phyloP scores from a whole-genome alignment of 2,113 vertebrate species.

The Spermophilus dauricus region DNA sequence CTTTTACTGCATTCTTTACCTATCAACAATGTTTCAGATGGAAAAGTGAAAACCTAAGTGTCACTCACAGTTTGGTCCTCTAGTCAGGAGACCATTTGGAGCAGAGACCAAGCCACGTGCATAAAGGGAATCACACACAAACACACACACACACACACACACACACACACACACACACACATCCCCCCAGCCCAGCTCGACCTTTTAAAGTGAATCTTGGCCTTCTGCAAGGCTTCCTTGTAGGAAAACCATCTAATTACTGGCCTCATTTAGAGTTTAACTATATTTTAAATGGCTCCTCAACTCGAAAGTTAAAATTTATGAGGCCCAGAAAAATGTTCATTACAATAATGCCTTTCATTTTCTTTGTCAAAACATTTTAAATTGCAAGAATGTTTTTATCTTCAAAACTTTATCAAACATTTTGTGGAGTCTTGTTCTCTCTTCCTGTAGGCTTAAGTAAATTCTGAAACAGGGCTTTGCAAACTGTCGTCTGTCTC shows the following conservation, averaged over 20 bases:
- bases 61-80: not conserved
- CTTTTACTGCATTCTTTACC: not conserved
- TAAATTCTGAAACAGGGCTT: not conserved
- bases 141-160: no score
- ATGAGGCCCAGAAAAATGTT: not conserved
- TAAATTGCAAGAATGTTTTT: conserved; percentile 3
- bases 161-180: no score
- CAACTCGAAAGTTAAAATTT: not conserved
- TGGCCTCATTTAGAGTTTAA: conserved; percentile 7
- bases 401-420: conserved; percentile 34
- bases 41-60: not conserved
- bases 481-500: not conserved
- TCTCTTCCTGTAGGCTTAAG: not conserved
- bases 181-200: not conserved
- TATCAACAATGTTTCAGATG: not conserved
- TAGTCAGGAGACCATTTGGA: not conserved
- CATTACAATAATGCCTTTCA: conserved; percentile 48
- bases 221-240: not conserved
- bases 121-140: no score
- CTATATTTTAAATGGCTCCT: conserved; percentile 23
- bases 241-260: not conserved
- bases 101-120: not conserved
- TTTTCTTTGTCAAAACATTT: conserved; percentile 62
- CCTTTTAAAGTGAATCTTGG: not conserved
- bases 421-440: not conserved